Evolutionary conservation across 1,140 invertebrate genomes (phyloP).

Genomic region (Cotesia typhae): DNA sequence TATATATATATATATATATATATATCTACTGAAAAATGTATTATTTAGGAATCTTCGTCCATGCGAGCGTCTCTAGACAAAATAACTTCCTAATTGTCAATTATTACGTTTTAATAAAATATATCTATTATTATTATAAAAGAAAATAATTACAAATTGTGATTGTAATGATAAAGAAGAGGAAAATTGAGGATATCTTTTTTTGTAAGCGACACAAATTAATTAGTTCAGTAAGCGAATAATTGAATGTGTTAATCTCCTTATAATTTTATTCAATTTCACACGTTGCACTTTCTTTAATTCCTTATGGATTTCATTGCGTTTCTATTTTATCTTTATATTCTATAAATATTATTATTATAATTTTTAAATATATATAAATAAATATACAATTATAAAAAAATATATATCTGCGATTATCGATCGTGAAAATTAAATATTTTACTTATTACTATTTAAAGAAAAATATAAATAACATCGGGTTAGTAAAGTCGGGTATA

Average conservation of each 20-base stretch:
- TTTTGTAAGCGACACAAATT: conserved; percentile 9
- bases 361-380: conserved; percentile 20
- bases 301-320: too few relatives aligned
- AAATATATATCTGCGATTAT: conserved; percentile 42
- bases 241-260: conserved; percentile 22
- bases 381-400: conserved; percentile 35
- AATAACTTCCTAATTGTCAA: conserved; percentile 16
- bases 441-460: conserved; percentile 51
- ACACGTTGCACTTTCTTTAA: conserved; percentile 8
- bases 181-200: conserved; percentile 16
- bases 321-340: conserved; percentile 26
- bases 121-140: neutral
- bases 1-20: neutral
- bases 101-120: conserved; percentile 14
- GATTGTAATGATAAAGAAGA: conserved; percentile 1
- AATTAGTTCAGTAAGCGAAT: conserved; percentile 10
- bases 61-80: conserved; percentile 8
- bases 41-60: neutral
- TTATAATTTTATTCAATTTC: conserved; percentile 24
- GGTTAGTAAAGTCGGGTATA: conserved; percentile 49
- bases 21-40: neutral
- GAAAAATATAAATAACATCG: conserved; percentile 47
- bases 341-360: conserved; percentile 49
- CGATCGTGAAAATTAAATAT: conserved; percentile 50
- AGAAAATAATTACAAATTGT: conserved; percentile 11